phyloP scores from a whole-genome alignment of 1,140 invertebrate species.

The Scaptomyza graminum region DNA sequence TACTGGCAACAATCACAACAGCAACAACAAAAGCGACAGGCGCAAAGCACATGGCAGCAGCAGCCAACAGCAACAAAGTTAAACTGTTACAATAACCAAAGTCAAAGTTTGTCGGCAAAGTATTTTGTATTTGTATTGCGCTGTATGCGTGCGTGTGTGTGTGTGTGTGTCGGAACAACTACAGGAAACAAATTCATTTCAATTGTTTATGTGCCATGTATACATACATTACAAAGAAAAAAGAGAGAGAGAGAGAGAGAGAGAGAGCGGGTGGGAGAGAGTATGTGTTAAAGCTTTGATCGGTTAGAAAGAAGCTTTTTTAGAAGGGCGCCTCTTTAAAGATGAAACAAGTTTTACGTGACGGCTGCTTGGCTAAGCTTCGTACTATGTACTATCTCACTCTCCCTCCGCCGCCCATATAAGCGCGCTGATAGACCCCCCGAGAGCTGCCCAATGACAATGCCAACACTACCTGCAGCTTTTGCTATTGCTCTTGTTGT shows the following conservation, averaged over 20 bases:
- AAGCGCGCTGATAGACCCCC: background rate
- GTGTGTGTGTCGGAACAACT: constrained; percentile 43
- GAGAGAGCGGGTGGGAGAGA: background rate
- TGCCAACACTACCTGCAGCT: constrained; percentile 68
- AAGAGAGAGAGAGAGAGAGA: constrained; percentile 13
- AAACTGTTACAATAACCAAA: constrained; percentile 82
- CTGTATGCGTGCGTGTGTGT: constrained; percentile 30
- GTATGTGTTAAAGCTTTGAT: constrained; percentile 2
- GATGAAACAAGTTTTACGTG: constrained; percentile 56
- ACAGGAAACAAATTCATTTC: constrained; percentile 79
- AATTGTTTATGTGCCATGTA: constrained; percentile 63
- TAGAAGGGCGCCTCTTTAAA: constrained; percentile 48
- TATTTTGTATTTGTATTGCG: constrained; percentile 55
- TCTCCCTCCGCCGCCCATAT: too few species aligned
- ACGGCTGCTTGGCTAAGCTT: constrained; percentile 18
- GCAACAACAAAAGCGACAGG: constrained; percentile 28
- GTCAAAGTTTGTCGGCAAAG: constrained; percentile 80
- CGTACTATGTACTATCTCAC: too few species aligned
- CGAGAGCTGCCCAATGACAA: constrained; percentile 15
- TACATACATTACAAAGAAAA: constrained; percentile 23
- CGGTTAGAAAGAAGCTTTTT: constrained; percentile 18
- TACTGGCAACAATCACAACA: constrained; percentile 22
- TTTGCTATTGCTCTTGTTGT: constrained; percentile 53
- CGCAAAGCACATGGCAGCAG: constrained; percentile 35
- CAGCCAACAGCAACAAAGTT: constrained; percentile 69